A percentile compares a stretch with the other conserved stretches of the same genome.
phyloP scores from a whole-genome alignment of 2,888 invertebrate species.

The Osmoderma eremita region DNA sequence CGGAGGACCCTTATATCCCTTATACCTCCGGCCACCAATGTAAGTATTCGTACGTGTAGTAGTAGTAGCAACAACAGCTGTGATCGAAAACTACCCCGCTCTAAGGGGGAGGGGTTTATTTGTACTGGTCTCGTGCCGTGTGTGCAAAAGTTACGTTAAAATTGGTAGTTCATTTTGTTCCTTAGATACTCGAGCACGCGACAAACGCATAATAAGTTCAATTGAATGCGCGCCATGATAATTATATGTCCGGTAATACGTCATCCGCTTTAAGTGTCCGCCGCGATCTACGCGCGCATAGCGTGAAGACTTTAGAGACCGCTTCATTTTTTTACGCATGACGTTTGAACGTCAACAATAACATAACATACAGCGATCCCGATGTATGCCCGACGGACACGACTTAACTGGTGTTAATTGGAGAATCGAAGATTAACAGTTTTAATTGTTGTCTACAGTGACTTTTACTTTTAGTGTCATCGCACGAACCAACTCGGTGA shows the following conservation, averaged over 20 bases:
- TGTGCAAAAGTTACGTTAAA: constrained; percentile 61
- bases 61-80: constrained; percentile 57
- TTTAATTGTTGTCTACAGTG: constrained; percentile 31
- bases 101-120: constrained; percentile 61
- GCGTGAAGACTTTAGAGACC: constrained; percentile 8
- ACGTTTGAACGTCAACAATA: constrained; percentile 31
- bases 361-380: constrained; percentile 30
- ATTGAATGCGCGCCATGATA: constrained; percentile 53
- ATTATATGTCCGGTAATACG: constrained; percentile 53
- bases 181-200: constrained; percentile 58
- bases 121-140: constrained; percentile 62
- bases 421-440: constrained; percentile 37
- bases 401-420: constrained; percentile 38
- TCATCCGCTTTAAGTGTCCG: constrained; percentile 41
- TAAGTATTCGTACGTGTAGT: constrained; percentile 7
- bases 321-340: constrained; percentile 23
- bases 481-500: constrained; percentile 9
- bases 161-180: constrained; percentile 56
- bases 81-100: constrained; percentile 62
- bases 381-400: constrained; percentile 14
- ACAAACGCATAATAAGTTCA: constrained; percentile 53
- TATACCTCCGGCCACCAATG: constrained; percentile 42
- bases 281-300: constrained; percentile 12
- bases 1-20: constrained; percentile 45
- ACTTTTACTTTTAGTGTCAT: constrained; percentile 37